Evolutionary conservation across 2,888 invertebrate species (phyloP), one percentile per base, ranked within the genome.

Genomic region (Lysandra coridon): DNA sequence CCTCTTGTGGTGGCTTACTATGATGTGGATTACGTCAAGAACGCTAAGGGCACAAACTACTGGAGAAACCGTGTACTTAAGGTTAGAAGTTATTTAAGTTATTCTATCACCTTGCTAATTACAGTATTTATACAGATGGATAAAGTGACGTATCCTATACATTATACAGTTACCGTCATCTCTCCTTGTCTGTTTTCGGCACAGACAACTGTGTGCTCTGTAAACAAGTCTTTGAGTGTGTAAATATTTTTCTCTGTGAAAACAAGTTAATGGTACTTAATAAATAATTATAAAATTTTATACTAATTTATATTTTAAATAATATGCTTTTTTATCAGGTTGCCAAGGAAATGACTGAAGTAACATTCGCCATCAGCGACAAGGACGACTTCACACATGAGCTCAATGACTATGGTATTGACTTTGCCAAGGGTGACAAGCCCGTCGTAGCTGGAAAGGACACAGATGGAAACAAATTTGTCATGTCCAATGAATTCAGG

Each of bases 51-150:
- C 78, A 99, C 99, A 79, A 99, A 99, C 95, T 99, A 99, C 95
- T 99, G 99, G 99, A 97, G 99, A 86, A 99, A 99, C 94, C 96
- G 99, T 83, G 97, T 99, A 78, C 96, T 99, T 85, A 99, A 99
- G 95, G 96, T 96, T 86, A 30, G 30, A 57, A 17, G 4, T 17
- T 57, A 57, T 17, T 17, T 17, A 49, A 49, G 49, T 10, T 10
- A 44, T 44, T 44, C 44, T 49, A 49, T 49, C 10, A 49, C 49
- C 49, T 49, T 49, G 49, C 49, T 10, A 49, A 49, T 49, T 10
- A 49, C 0, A 49, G 10, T 12, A 49, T 49, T 44, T 49, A 10
- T 49, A 49, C 49, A 49, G 49, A 49, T 49, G 49, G 49, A 49
- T 49, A 49, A 49, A 49, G 2, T 10, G 10, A 10, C 10, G 2